These are phyloP conservation scores for Poicephalus meyeri DNA, from an alignment of 2,113 vertebrate genomes.

Conservation along the genomic window DNA sequence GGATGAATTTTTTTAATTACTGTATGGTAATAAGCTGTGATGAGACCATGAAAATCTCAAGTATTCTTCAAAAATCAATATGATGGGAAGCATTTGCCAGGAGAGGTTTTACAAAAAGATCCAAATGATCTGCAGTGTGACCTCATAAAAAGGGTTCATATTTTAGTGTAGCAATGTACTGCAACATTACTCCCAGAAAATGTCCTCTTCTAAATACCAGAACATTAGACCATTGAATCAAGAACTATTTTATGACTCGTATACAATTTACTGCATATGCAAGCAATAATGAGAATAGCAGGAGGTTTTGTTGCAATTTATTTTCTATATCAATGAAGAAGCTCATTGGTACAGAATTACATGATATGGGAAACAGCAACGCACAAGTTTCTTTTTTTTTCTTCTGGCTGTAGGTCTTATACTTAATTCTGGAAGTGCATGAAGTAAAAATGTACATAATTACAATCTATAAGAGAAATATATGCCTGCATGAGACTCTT, in stretches of 20 bases:
- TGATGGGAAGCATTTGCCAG: constrained; percentile 9
- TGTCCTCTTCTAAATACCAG: constrained; percentile 29
- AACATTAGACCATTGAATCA: constrained; percentile 22
- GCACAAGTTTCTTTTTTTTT: background rate
- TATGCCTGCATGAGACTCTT: fast-evolving
- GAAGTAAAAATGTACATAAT: background rate
- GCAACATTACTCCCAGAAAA: constrained; percentile 24
- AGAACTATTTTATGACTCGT: background rate
- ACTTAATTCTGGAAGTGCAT: background rate
- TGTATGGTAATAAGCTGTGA: constrained; percentile 29
- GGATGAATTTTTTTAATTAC: background rate
- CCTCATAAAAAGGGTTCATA: background rate
- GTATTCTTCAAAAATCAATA: constrained; percentile 47
- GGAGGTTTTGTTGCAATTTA: constrained; percentile 18
- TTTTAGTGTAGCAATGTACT: background rate
- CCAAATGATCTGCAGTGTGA: constrained; percentile 6
- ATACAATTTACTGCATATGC: background rate
- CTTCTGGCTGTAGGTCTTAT: background rate
- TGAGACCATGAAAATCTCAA: constrained; percentile 1
- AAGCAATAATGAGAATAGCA: background rate
- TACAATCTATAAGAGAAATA: background rate
- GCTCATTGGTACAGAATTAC: background rate
- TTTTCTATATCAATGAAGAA: background rate
- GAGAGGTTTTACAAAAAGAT: constrained; percentile 11
- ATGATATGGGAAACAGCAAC: background rate